phyloP scores from a whole-genome alignment of 1,140 invertebrate genomes.

The Euschistus heros region DNA sequence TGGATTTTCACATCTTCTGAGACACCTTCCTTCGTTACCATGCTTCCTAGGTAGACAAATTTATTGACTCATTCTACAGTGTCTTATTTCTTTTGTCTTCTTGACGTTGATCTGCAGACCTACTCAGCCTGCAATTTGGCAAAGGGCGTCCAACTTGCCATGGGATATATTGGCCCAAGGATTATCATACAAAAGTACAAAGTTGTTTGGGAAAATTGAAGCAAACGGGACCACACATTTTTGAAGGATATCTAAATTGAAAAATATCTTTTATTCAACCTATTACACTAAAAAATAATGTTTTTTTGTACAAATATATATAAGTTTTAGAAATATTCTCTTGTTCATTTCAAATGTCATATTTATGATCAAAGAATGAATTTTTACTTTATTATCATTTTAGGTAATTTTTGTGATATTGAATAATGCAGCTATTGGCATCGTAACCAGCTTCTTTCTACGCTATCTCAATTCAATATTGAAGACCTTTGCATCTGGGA shows the following conservation, averaged over 20 bases:
- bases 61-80: too few relatives aligned
- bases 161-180: too few relatives aligned
- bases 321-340: not conserved
- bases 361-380: constrained; percentile 17
- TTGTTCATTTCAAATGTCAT: not conserved
- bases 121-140: too few relatives aligned
- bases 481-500: constrained; percentile 90
- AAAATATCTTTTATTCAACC: not conserved
- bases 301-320: not conserved
- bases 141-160: too few relatives aligned
- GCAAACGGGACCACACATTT: not conserved
- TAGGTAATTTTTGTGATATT: constrained; percentile 69
- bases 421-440: constrained; percentile 84
- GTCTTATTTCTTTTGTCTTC: too few relatives aligned
- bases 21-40: too few relatives aligned
- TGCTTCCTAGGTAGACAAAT: too few relatives aligned
- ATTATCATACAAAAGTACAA: too few relatives aligned
- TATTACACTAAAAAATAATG: not conserved
- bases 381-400: constrained; percentile 34
- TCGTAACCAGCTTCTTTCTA: constrained; percentile 88
- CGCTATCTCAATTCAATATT: constrained; percentile 89
- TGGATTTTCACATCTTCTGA: too few relatives aligned
- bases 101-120: too few relatives aligned
- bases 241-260: not conserved
- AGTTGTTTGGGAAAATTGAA: not conserved